phyloP scores from a whole-genome alignment of 2,113 vertebrate genomes.

The Neolamprologus toae region DNA sequence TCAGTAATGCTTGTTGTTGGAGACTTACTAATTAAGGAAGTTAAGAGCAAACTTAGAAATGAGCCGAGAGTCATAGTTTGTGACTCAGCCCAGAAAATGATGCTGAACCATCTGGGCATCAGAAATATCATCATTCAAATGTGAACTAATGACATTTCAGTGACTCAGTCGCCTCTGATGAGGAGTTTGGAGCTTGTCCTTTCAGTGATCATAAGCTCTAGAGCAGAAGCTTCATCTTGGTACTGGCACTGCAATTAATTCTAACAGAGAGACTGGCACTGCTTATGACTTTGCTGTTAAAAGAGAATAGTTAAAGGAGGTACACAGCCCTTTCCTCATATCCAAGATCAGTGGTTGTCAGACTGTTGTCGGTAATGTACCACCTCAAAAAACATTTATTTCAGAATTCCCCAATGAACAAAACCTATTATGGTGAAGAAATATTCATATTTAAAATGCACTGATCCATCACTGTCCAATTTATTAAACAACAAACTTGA shows the following conservation, averaged over 20 bases:
- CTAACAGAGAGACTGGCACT: neutral
- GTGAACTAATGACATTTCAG: constrained; percentile 18
- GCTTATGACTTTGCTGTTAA: neutral
- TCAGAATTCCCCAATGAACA: neutral
- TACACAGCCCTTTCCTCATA: neutral
- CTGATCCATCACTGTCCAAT: neutral
- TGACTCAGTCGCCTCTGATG: constrained; percentile 11
- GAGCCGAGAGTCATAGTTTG: constrained; percentile 16
- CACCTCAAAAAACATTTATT: neutral
- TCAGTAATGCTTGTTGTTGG: neutral
- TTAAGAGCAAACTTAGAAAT: constrained; percentile 7
- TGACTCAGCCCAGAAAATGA: constrained; percentile 17
- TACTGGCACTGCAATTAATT: neutral
- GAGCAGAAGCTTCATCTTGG: neutral
- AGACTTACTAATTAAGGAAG: constrained; percentile 15
- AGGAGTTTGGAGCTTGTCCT: neutral
- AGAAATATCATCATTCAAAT: neutral
- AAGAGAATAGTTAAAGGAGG: neutral
- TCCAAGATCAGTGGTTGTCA: neutral
- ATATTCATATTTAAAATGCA: neutral
- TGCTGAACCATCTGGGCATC: constrained; percentile 17
- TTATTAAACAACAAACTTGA: neutral
- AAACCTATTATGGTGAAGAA: neutral
- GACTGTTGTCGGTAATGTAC: neutral
- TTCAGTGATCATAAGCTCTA: neutral